Evolutionary conservation across 2,113 vertebrate species (phyloP), one percentile per base, ranked within the genome.

Genomic region (Clinocottus analis): DNA sequence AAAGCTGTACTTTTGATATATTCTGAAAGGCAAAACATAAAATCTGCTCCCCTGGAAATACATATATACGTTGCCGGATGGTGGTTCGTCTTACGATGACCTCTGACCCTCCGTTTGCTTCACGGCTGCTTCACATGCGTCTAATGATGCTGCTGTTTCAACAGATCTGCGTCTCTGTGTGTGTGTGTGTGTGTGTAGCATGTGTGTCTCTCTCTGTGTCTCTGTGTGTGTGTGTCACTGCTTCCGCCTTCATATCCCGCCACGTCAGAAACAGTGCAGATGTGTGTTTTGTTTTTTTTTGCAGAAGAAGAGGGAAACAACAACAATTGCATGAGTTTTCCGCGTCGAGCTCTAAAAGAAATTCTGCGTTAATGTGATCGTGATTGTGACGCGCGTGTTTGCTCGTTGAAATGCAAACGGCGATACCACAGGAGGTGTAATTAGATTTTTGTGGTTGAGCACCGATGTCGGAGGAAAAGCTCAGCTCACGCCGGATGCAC

Each of bases 371-470:
- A 21, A 63, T 62, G n/a, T 37, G 63, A 87, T 10, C 55, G 74
- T 70, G 75, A 75, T 13, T 12, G 39, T 23, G 37, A 68, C 25
- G 63, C 43, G 68, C 31, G 67, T 47, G n/a, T 78, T 65, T 41
- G 68, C 66, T 65, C 64, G 64, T 49, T 41, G 47, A 67, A 71
- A 75, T 27, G 12, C 63, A 83, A 79, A 84, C 21, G 80, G 72
- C 51, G 47, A 66, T 53, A 75, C 84, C 84, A 75, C 80, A 82
- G 86, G 84, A 80, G 82, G 62, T 61, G 68, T 76, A 82, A 86
- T 87, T 84, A 81, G 82, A 80, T 83, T 85, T n/a, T 72, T 63
- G 72, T 78, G 87, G 82, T 78, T 87, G 71, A 88, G 77, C 59
- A 71, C 64, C 8, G 51, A 79, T 29, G 55, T 77, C n/a, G 37